Base-by-base conservation (phyloP, 2,797 vertebrate genomes). In the Sardinella longiceps region DNA sequence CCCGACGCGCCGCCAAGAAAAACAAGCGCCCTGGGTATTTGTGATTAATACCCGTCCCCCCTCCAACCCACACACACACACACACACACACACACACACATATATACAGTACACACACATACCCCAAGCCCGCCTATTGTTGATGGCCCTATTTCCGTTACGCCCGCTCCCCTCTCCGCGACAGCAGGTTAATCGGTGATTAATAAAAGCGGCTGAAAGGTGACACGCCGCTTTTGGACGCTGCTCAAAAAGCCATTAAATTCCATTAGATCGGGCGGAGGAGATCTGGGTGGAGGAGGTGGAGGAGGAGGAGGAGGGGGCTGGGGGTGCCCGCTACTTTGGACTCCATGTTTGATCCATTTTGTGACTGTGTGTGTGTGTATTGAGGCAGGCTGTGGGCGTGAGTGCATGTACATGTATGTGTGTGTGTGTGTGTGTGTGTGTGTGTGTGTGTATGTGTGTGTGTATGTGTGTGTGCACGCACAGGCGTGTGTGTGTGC, bases 21-120 rank as follows among this genome's bases (percentile, higher is more conserved):
- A 91, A 91, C 90, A 88, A 77, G 85, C 53, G 25, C 87, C 45
- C 66, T 53, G 86, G 84, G 87, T 84, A 86, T 88, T 74, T 50
- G 81, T 58, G 84, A 82, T 80, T 86, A 85, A 77, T 63, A 51
- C 83, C 83, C 10, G 1, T 33, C 50, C 56, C 45, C 30, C 25
- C 63, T 28, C 58, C 50, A 48, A 37, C 25, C 25, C 63, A 12
- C 56, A 56, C 56, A n/a, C 56, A 23, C 56, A 23, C 56, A 23
- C 56, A 56, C 51, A 23, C 51, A 56, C 56, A 23, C 56, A 58
- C 56, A 58, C 56, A 56, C 51, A 56, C 51, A 56, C n/a, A n/a
- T n/a, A n/a, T n/a, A n/a, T n/a, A n/a, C 56, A 2, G 2, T 20
- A 3, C 56, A 3, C 20, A 56, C 43, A 45, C 3, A 2, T 7